Percentiles rank a stretch among this genome's conserved stretches.
phyloP scores from a whole-genome alignment of 2,888 invertebrate genomes.

The Diarsia mendica region DNA sequence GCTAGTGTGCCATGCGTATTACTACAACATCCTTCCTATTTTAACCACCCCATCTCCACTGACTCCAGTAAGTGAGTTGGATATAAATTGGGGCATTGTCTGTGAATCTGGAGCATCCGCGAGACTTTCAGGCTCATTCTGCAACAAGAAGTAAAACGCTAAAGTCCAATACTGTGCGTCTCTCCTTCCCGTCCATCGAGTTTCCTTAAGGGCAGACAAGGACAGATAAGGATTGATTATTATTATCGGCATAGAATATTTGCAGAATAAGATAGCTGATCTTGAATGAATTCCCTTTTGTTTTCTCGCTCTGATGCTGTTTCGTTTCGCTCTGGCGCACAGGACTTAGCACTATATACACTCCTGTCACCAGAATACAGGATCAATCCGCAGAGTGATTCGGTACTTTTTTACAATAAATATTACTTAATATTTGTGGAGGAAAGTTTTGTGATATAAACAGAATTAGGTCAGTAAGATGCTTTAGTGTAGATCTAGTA shows the following conservation, averaged over 20 bases:
- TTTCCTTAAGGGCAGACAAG: conserved; percentile 69
- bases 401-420: conserved; percentile 68
- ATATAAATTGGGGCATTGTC: conserved; percentile 90
- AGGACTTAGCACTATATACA: conserved; percentile 81
- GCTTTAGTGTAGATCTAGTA: background rate
- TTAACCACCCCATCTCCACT: conserved; percentile 79
- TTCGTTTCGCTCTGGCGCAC: conserved; percentile 83
- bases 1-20: conserved; percentile 62
- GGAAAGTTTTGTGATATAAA: conserved; percentile 35
- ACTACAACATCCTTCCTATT: conserved; percentile 76
- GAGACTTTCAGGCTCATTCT: conserved; percentile 83
- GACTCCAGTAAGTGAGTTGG: conserved; percentile 89
- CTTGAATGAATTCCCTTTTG: conserved; percentile 86
- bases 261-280: conserved; percentile 83
- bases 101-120: conserved; percentile 89
- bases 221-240: conserved; percentile 79
- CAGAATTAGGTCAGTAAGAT: conserved; percentile 6
- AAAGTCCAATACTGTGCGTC: conserved; percentile 65
- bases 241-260: conserved; percentile 79
- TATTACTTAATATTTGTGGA: conserved; percentile 32
- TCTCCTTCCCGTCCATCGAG: conserved; percentile 68
- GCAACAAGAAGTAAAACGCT: conserved; percentile 78
- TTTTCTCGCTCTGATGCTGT: conserved; percentile 83
- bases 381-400: conserved; percentile 86
- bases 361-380: conserved; percentile 84